Conservation (phyloP, 2,888 invertebrate species). For the Globia sparganii region DNA sequence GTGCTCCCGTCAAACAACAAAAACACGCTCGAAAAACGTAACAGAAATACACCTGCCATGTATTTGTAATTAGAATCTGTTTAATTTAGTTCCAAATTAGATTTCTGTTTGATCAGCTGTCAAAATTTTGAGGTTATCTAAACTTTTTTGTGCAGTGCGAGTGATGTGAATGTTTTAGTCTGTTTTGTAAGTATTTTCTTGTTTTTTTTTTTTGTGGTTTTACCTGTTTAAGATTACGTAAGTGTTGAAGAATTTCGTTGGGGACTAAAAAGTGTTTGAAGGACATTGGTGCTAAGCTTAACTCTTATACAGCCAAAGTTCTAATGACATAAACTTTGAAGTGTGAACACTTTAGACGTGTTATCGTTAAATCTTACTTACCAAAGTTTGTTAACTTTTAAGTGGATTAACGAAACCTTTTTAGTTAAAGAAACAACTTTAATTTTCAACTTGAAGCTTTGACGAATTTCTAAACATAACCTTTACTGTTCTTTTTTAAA, state of each 20-base stretch:
- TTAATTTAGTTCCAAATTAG: slow-evolving; percentile 37
- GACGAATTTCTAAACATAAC: slow-evolving; percentile 29
- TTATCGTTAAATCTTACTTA: slow-evolving; percentile 21
- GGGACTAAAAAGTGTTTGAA: slow-evolving; percentile 15
- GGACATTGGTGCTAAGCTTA: slow-evolving; percentile 15
- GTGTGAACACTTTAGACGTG: slow-evolving; percentile 2
- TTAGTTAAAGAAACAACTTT: background rate
- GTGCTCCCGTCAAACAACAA: slow-evolving; percentile 34
- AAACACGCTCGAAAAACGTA: slow-evolving; percentile 48
- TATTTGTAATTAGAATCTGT: slow-evolving; percentile 50
- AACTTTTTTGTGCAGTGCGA: slow-evolving; percentile 56
- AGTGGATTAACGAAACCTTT: slow-evolving; percentile 2
- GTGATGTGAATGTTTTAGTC: slow-evolving; percentile 56
- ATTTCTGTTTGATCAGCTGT: slow-evolving; percentile 76
- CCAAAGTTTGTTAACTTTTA: slow-evolving; percentile 12
- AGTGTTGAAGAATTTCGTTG: slow-evolving; percentile 38
- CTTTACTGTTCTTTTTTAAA: slow-evolving; percentile 9
- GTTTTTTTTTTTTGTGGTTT: slow-evolving; percentile 43
- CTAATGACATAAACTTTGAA: slow-evolving; percentile 16
- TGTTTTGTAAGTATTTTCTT: slow-evolving; percentile 51
- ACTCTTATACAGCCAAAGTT: slow-evolving; percentile 12
- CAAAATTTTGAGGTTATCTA: slow-evolving; percentile 69
- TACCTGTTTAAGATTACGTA: slow-evolving; percentile 61
- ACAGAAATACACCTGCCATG: slow-evolving; percentile 52
- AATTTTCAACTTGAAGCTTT: background rate